Base-by-base conservation (phyloP, 2,888 invertebrate genomes). In the Brachypterus glaber region DNA sequence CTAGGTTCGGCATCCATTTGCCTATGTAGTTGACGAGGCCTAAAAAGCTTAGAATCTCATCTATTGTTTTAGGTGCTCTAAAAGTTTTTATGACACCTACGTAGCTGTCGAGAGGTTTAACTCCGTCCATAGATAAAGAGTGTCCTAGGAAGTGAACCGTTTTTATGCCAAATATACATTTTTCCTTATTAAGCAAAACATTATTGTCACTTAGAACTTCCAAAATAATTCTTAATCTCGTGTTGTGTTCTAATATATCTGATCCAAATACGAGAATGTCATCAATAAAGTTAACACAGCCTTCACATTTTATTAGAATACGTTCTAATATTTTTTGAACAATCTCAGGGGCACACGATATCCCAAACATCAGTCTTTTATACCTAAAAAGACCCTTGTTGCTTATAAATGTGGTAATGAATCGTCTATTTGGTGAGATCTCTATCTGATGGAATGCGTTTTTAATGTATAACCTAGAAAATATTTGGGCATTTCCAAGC, bases 11-110 rank as follows among this genome's bases (percentile, higher is more conserved):
- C 9, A 38, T 25, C 5, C 14, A 33, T 26, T 26, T 38, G 4
- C 33, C 38, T 9, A 33, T 33, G 15, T 30, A 63, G 38, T 60
- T 59, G 3, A 57, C 46, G 5, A 54, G 26, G 7, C 55, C 55
- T 1, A 53, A 31, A 21, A 54, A 54, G 30, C 52, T 57, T 12
- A 44, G 42, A 15, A 55, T 26, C 33, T 53, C 48, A 27, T 43
- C 44, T 1, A 35, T 30, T 2, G 48, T 49, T 36, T 35, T 35
- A 9, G 55, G 54, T 25, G 13, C 18, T 33, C 38, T 14, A 12
- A 30, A 30, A 15, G 5, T n/a, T 30, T 30, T 5, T 4, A 30
- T 5, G 27, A 8, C n/a, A 26, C 13, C 13, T 9, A 26, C 4
- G 13, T 26, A 13, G 27, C 27, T 26, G 27, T 26, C 27, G n/a